Base-by-base conservation (phyloP, 2,888 invertebrate species). In the Leucoptera coffeella region DNA sequence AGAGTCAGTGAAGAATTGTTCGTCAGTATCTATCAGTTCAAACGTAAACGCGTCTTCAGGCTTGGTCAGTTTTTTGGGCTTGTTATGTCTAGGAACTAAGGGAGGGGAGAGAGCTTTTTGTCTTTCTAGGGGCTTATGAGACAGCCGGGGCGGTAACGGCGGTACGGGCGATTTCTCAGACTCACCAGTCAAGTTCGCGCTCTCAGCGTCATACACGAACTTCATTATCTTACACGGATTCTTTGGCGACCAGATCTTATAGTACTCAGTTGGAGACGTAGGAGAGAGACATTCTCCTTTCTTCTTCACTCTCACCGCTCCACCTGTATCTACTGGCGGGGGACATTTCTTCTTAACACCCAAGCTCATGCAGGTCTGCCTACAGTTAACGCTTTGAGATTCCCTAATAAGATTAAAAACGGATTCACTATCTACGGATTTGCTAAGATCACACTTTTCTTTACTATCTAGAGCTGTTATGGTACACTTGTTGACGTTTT, bases 11-110 rank as follows among this genome's bases (percentile, higher is more conserved):
- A 65, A 65, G 40, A 64, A 69, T 34, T 74, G 73, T 45, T 88
- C 89, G 44, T 89, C 89, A 8, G 82, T 85, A 42, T 89, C 89
- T 32, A 89, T 82, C 30, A 89, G 76, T 51, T 89, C 89, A 49
- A 88, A 89, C 36, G 80, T 82, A 47, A 89, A 89, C 24, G 83
- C 80, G 48, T 88, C 88, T 48, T 87, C 85, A 22, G 79, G 79
- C 34, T 74, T 72, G 23, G 69, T 55, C 30, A 75, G 50, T 42
- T 74, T 77, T 50, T 79, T 80, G 34, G 80, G 79, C 54, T 83
- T 82, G 41, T 80, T 73, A 42, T 80, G 77, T 31, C 80, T 58
- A 23, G 77, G 76, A 38, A 85, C 76, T 47, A 78, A 76, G 3
- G 86, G 86, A 35, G 80, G 47, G 73, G 74, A 10, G 80, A 79